Evolutionary conservation across 2,113 vertebrate species (phyloP).

Genomic region (Hemicordylus capensis): DNA sequence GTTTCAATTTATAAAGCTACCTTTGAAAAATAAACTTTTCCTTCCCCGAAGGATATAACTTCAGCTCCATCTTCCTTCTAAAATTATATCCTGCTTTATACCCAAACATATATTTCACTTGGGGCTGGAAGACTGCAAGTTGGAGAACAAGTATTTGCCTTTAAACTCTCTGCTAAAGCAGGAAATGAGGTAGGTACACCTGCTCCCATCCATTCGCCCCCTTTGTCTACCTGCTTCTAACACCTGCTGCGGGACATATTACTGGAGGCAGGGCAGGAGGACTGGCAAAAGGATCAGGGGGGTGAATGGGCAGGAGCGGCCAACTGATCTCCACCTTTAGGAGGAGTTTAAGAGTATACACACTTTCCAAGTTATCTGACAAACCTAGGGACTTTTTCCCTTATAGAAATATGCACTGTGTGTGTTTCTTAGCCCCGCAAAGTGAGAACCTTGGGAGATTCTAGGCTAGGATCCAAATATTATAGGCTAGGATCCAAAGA

Average conservation of each 20-base stretch:
- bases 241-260: neutral
- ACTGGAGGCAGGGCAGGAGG: neutral
- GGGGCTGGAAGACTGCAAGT: neutral
- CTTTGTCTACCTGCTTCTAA: neutral
- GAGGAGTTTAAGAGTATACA: neutral
- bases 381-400: neutral
- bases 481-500: neutral
- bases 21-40: too few species aligned
- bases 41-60: neutral
- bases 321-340: neutral
- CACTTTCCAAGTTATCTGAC: fast-evolving
- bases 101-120: neutral
- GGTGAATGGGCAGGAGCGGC: neutral
- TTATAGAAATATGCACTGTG: too few species aligned
- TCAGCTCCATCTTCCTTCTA: neutral
- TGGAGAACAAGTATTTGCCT: neutral
- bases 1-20: neutral
- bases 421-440: neutral
- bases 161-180: neutral
- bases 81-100: neutral
- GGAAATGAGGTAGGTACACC: neutral
- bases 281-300: too few species aligned
- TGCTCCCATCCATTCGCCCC: too few species aligned
- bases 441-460: neutral
- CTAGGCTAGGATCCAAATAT: neutral